Evolutionary conservation across 2,888 invertebrate genomes (phyloP).

Genomic region (Caenorhabditis sp.): DNA sequence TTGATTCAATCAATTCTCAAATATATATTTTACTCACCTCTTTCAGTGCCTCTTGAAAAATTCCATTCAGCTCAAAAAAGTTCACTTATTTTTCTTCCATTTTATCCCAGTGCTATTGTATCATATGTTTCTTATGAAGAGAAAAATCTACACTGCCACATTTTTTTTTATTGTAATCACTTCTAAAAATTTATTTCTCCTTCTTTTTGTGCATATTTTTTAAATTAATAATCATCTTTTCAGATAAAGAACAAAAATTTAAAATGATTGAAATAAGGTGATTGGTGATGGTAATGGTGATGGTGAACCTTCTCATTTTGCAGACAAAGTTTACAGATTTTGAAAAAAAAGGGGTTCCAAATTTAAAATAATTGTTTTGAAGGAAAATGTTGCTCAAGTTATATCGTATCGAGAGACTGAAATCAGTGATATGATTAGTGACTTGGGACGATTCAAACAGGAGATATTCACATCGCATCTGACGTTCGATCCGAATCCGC

Average conservation of each 20-base stretch:
- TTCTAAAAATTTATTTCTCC: too few relatives aligned
- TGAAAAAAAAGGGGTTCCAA: background rate
- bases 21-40: background rate
- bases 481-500: slow-evolving; percentile 43
- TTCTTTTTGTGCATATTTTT: background rate
- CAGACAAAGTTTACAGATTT: background rate
- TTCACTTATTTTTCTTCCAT: background rate
- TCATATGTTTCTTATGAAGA: background rate
- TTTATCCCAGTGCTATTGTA: background rate
- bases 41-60: background rate
- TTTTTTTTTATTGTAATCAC: background rate
- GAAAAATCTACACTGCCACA: background rate
- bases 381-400: slow-evolving; percentile 46
- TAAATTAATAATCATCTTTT: background rate
- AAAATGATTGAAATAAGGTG: background rate
- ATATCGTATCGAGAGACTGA: slow-evolving; percentile 35
- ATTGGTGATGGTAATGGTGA: background rate
- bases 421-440: slow-evolving; percentile 35
- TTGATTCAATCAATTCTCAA: background rate
- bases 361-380: slow-evolving; percentile 6
- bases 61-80: slow-evolving; percentile 4
- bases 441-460: slow-evolving; percentile 40
- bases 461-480: slow-evolving; percentile 50
- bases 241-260: background rate
- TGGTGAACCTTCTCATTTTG: background rate